Conservation (phyloP, 2,113 vertebrate species). For the Xerus inauris region DNA sequence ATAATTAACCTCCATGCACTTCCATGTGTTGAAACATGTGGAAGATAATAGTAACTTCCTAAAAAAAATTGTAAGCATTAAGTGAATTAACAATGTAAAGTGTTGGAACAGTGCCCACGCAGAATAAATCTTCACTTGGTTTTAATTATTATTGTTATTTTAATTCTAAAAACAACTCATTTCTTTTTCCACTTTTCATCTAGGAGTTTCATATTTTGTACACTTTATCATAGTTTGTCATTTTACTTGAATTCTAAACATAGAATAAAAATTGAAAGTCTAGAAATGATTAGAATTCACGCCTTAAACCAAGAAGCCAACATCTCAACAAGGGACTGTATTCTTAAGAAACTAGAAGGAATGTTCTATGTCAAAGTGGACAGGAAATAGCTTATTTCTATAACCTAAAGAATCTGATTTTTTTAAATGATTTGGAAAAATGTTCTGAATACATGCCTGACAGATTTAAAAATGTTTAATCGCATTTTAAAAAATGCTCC, state of each 20-base stretch:
- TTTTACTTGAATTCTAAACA: conserved; percentile 12
- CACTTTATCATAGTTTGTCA: neutral
- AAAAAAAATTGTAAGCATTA: conserved; percentile 47
- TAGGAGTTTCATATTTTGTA: conserved; percentile 1
- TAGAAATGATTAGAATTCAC: conserved; percentile 62
- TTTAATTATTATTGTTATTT: conserved; percentile 28
- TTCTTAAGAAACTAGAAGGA: conserved; percentile 58
- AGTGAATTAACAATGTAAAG: conserved; percentile 15
- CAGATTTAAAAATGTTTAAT: conserved; percentile 21
- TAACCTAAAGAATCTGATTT: conserved; percentile 38
- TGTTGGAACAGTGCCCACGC: neutral
- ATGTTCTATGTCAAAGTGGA: conserved; percentile 62
- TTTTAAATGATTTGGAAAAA: conserved; percentile 52
- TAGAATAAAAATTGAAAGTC: conserved; percentile 37
- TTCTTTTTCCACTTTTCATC: neutral
- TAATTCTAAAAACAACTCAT: neutral
- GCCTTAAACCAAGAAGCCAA: conserved; percentile 8
- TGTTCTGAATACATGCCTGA: conserved; percentile 15
- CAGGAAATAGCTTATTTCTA: conserved; percentile 70
- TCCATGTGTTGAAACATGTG: neutral
- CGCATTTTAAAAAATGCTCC: neutral
- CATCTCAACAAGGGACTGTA: conserved; percentile 29
- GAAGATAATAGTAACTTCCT: neutral
- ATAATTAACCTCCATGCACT: neutral
- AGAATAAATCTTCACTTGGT: neutral